A percentile compares a stretch with the other conserved stretches of the same genome.
phyloP scores from a whole-genome alignment of 2,113 vertebrate species.

The Scophthalmus maximus region DNA sequence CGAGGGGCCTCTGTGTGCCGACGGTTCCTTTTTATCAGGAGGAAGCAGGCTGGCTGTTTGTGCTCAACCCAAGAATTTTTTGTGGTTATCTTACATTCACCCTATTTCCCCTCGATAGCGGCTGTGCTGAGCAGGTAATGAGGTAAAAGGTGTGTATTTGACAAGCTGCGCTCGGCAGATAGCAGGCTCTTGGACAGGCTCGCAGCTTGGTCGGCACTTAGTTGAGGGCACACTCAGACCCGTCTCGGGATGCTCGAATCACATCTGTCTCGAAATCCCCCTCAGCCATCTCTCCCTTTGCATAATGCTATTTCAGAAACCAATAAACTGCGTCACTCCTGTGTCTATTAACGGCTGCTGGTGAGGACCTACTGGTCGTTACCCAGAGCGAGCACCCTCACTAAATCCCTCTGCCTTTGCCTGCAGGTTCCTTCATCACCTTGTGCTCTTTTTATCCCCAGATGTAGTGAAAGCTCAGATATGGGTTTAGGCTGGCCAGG shows the following conservation, averaged over 20 bases:
- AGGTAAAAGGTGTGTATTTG: conserved; percentile 76
- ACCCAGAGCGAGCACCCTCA: conserved; percentile 41
- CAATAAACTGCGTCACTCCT: conserved; percentile 69
- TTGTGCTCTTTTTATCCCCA: conserved; percentile 59
- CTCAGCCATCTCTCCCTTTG: conserved; percentile 40
- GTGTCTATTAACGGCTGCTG: conserved; percentile 66
- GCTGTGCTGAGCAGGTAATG: conserved; percentile 71
- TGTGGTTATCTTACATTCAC: conserved; percentile 75
- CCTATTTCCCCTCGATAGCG: conserved; percentile 76
- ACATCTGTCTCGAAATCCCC: conserved; percentile 40
- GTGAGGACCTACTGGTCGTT: conserved; percentile 58
- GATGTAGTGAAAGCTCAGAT: conserved; percentile 63
- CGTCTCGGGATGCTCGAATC: conserved; percentile 57
- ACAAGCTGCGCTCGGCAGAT: conserved; percentile 76
- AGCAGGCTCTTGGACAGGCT: conserved; percentile 46
- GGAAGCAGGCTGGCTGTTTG: conserved; percentile 81
- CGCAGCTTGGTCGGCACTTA: conserved; percentile 46
- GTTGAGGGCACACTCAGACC: conserved; percentile 40
- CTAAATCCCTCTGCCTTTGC: conserved; percentile 62
- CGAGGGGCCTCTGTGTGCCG: conserved; percentile 53
- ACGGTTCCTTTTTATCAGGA: conserved; percentile 79
- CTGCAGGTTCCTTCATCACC: conserved; percentile 58
- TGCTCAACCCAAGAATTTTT: conserved; percentile 71
- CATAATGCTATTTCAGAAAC: conserved; percentile 61
- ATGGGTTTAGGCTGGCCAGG: conserved; percentile 54